These are phyloP conservation scores for Armadillidium nasatum DNA, from an alignment of 1,140 invertebrate genomes.

Conservation along the genomic window DNA sequence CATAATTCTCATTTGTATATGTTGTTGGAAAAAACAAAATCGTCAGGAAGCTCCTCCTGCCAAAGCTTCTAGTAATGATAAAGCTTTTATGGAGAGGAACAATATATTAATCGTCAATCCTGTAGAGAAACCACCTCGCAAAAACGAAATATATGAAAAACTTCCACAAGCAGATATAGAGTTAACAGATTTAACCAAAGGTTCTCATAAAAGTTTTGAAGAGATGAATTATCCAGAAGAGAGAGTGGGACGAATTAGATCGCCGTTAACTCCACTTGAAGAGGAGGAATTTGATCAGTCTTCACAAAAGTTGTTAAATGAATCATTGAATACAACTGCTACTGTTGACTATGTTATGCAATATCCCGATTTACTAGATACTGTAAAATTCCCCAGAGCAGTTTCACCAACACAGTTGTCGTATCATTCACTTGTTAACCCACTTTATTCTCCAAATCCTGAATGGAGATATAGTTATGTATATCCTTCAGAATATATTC, in stretches of 20 bases:
- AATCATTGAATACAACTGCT: slow-evolving; percentile 51
- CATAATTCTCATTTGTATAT: slow-evolving; percentile 45
- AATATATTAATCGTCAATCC: slow-evolving; percentile 41
- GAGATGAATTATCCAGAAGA: slow-evolving; percentile 40
- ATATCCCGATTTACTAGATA: slow-evolving; percentile 73
- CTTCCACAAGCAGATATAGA: slow-evolving; percentile 49
- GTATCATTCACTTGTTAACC: slow-evolving; percentile 34
- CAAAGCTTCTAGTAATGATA: slow-evolving; percentile 54
- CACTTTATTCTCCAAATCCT: slow-evolving; percentile 24
- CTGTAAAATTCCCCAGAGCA: slow-evolving; percentile 64
- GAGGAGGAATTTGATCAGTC: slow-evolving; percentile 33
- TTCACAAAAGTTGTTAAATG: slow-evolving; percentile 30
- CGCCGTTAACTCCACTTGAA: slow-evolving; percentile 35
- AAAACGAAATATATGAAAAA: slow-evolving; percentile 46
- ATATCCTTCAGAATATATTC: slow-evolving; percentile 28
- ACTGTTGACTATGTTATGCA: slow-evolving; percentile 52
- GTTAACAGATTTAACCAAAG: slow-evolving; percentile 31
- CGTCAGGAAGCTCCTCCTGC: slow-evolving; percentile 51
- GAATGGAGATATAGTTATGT: slow-evolving; percentile 39
- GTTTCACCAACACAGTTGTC: slow-evolving; percentile 47
- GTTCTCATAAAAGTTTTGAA: slow-evolving; percentile 38
- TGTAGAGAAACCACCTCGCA: slow-evolving; percentile 52
- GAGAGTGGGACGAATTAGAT: slow-evolving; percentile 20
- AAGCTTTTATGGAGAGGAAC: slow-evolving; percentile 28
- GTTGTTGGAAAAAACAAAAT: slow-evolving; percentile 44